phyloP scores from a whole-genome alignment of 2,113 vertebrate genomes.

The Clarias gariepinus region DNA sequence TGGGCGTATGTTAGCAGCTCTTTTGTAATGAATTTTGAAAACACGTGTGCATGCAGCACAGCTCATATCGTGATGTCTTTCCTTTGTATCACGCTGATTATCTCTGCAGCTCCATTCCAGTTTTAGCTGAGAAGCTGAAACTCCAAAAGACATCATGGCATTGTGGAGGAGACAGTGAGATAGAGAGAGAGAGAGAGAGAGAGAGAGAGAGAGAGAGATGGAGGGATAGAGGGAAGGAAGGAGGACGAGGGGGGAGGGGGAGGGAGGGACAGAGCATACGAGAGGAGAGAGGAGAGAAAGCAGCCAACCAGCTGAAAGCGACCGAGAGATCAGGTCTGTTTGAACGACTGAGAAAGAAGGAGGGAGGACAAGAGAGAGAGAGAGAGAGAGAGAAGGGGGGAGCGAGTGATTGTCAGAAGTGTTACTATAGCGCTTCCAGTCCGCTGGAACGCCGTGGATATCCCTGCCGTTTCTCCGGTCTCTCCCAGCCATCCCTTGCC shows the following conservation, averaged over 20 bases:
- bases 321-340: constrained; percentile 56
- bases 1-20: constrained; percentile 2
- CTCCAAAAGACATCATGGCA: neutral
- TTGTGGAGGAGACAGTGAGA: neutral
- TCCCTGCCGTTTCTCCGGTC: constrained; percentile 39
- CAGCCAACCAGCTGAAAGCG: constrained; percentile 66
- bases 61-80: neutral
- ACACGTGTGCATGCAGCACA: neutral
- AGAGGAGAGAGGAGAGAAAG: constrained; percentile 49
- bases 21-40: constrained; percentile 15
- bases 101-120: neutral
- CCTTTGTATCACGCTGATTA: neutral
- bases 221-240: constrained; percentile 26
- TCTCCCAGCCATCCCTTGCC: constrained; percentile 51
- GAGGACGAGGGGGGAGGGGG: constrained; percentile 1
- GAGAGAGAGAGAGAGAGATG: constrained; percentile 4
- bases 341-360: constrained; percentile 59
- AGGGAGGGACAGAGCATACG: constrained; percentile 24
- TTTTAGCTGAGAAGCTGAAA: neutral
- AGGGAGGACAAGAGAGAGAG: constrained; percentile 35
- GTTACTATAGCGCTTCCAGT: constrained; percentile 73
- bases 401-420: constrained; percentile 66
- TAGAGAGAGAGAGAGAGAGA: neutral
- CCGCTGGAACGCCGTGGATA: constrained; percentile 68
- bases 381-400: constrained; percentile 50